phyloP scores from a whole-genome alignment of 2,113 vertebrate species.

The Mesoclemmys tuberculata region DNA sequence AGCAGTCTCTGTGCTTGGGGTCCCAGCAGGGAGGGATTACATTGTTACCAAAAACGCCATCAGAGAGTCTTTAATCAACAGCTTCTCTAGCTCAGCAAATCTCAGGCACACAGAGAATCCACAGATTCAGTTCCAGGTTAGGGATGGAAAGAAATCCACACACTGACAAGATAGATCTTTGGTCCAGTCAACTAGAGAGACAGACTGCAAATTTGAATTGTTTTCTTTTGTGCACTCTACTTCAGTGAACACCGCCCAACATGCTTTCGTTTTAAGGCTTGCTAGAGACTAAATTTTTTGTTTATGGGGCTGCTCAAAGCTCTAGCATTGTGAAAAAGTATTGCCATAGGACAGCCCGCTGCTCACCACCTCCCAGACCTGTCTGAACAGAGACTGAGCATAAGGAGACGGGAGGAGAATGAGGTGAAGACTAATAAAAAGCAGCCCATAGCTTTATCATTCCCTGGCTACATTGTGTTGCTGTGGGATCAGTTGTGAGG shows the following conservation, averaged over 20 bases:
- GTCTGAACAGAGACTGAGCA: not conserved
- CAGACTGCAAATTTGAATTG: not conserved
- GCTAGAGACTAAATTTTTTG: not conserved
- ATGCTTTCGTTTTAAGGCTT: not conserved
- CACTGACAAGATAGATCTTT: not conserved
- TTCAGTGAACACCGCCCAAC: not conserved
- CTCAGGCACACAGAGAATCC: not conserved
- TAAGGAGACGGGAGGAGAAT: not conserved
- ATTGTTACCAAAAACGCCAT: not conserved
- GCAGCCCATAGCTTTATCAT: not conserved
- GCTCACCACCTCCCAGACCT: not conserved
- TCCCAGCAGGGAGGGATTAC: not conserved
- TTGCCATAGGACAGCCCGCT: not conserved
- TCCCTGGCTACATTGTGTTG: not conserved
- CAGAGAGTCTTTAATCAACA: not conserved
- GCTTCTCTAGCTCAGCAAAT: not conserved
- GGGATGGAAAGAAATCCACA: not conserved
- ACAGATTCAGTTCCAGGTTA: not conserved
- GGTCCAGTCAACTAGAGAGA: not conserved
- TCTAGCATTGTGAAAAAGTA: not conserved
- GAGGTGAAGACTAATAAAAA: not conserved
- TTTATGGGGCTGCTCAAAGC: not conserved
- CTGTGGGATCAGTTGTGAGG: not conserved
- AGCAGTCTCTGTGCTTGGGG: not conserved
- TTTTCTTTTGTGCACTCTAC: not conserved